phyloP scores from a whole-genome alignment of 2,113 vertebrate genomes.

The Drymodes brunneopygia region DNA sequence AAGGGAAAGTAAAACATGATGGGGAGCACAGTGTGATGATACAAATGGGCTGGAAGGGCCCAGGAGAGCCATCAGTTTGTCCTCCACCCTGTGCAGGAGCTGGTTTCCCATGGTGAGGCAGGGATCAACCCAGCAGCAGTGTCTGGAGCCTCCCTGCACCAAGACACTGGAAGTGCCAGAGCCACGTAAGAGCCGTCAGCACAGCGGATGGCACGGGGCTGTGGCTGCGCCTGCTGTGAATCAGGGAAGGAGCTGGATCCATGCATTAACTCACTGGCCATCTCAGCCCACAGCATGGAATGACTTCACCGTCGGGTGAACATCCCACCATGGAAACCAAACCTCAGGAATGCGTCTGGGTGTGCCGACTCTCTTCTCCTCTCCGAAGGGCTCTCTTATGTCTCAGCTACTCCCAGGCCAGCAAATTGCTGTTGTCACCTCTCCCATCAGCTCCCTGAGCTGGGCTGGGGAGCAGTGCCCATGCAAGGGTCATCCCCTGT shows the following conservation, averaged over 20 bases:
- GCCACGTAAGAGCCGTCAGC: neutral
- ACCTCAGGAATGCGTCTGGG: conserved; percentile 65
- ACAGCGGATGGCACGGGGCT: neutral
- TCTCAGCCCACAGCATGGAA: conserved; percentile 39
- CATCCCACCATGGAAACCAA: conserved; percentile 63
- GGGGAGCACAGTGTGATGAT: neutral
- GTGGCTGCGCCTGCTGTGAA: neutral
- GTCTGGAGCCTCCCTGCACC: neutral
- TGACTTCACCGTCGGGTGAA: conserved; percentile 59
- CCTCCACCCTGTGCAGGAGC: neutral
- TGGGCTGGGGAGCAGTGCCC: neutral
- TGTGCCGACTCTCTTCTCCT: conserved; percentile 21
- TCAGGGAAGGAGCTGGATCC: conserved; percentile 10
- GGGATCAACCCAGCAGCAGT: neutral
- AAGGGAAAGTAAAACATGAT: neutral
- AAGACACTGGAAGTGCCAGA: neutral
- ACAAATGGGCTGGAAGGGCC: neutral
- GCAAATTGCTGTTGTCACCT: neutral
- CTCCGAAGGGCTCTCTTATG: neutral
- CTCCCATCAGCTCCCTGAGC: neutral
- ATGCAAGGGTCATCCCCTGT: neutral
- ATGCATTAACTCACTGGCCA: conserved; percentile 42
- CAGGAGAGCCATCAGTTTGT: neutral
- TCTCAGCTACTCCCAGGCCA: neutral
- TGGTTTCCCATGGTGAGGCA: neutral